These are phyloP conservation scores for Thereva unica DNA, from an alignment of 2,888 invertebrate genomes.

Conservation along the genomic window DNA sequence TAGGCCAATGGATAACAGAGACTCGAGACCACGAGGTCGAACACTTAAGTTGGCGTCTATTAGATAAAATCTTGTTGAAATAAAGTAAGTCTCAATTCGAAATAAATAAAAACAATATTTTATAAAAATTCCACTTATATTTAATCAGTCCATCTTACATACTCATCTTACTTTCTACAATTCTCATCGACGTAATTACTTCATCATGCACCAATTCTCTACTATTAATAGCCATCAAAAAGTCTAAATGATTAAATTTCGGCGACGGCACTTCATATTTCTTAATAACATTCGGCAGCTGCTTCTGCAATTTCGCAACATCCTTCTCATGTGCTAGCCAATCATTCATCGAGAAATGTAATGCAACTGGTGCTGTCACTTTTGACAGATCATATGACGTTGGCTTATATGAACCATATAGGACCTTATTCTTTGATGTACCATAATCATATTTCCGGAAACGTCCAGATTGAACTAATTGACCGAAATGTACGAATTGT, in stretches of 20 bases:
- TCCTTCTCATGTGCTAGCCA: conserved; percentile 66
- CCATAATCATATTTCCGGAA: conserved; percentile 59
- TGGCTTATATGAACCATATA: conserved; percentile 60
- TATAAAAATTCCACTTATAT: too few species aligned
- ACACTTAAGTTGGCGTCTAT: too few species aligned
- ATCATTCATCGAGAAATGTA: conserved; percentile 67
- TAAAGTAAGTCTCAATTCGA: too few species aligned
- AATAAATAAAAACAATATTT: too few species aligned
- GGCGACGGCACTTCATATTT: conserved; percentile 63
- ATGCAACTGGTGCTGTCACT: conserved; percentile 61
- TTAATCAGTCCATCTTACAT: not conserved
- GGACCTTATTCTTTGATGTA: conserved; percentile 57
- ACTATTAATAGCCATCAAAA: conserved; percentile 62
- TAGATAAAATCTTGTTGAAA: too few species aligned
- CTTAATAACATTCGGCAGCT: conserved; percentile 62
- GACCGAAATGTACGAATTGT: conserved; percentile 58
- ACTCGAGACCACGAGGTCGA: too few species aligned
- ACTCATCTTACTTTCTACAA: conserved; percentile 1
- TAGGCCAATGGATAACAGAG: too few species aligned
- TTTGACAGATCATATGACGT: conserved; percentile 62
- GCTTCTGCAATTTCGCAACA: conserved; percentile 60
- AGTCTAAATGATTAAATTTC: conserved; percentile 64
- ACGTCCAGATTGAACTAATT: conserved; percentile 56
- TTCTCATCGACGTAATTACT: conserved; percentile 50
- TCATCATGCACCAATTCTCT: conserved; percentile 59